A percentile compares a stretch with the other conserved stretches of the same genome.
Evolutionary conservation across 1,140 invertebrate species (phyloP).

Genomic region (Venturia canescens): DNA sequence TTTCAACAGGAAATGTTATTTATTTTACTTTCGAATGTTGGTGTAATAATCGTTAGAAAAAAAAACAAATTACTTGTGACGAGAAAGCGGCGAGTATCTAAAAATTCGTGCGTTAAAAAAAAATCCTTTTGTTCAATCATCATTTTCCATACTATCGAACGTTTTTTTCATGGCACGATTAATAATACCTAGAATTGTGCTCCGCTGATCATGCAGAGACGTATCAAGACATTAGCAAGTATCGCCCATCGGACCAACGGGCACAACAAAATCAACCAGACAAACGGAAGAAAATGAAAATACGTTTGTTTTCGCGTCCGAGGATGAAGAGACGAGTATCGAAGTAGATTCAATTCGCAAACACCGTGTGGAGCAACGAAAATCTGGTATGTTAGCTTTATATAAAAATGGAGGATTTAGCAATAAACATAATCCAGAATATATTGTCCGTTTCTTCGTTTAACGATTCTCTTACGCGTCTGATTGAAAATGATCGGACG

Average conservation of each 20-base stretch:
- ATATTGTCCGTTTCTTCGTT: slow-evolving; percentile 32
- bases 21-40: too few relatives aligned
- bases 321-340: too few relatives aligned
- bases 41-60: slow-evolving; percentile 3
- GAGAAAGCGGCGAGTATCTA: neutral
- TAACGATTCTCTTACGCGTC: neutral
- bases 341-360: neutral
- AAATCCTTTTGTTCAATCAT: neutral
- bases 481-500: neutral
- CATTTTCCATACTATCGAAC: too few relatives aligned
- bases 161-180: slow-evolving; percentile 36
- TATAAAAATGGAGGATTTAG: slow-evolving; percentile 33
- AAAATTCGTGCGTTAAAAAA: neutral
- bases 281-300: slow-evolving; percentile 17
- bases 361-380: too few relatives aligned
- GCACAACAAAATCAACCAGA: neutral
- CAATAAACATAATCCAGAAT: slow-evolving; percentile 26
- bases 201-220: neutral
- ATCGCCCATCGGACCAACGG: slow-evolving; percentile 13
- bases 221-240: neutral
- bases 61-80: neutral
- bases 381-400: slow-evolving; percentile 4
- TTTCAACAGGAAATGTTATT: too few relatives aligned
- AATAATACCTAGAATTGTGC: slow-evolving; percentile 19
- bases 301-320: neutral